phyloP scores from a whole-genome alignment of 53 echinoderm and acorn worm species.

The Astropecten irregularis region DNA sequence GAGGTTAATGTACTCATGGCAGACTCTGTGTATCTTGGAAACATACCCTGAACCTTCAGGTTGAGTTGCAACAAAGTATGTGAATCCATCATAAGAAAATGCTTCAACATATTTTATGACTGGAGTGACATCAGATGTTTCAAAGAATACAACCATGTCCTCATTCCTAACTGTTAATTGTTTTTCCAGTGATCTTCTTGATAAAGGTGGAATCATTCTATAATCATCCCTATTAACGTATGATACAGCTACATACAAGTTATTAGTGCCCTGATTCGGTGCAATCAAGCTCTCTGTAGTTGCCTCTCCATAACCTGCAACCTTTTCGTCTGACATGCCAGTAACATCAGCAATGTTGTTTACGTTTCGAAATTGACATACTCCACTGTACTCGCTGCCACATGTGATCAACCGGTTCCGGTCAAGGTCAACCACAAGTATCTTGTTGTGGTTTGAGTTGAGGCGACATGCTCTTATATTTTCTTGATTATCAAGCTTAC shows the following conservation, averaged over 20 bases:
- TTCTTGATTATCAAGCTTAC: neutral
- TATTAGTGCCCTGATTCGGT: neutral
- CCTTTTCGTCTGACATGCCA: neutral
- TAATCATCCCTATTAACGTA: too few relatives aligned
- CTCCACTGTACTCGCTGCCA: slow-evolving; percentile 17
- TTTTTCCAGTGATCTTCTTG: neutral
- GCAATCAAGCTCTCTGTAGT: neutral
- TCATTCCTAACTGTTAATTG: too few relatives aligned
- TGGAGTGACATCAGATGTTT: too few relatives aligned
- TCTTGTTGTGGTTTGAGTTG: slow-evolving; percentile 56
- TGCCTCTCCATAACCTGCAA: neutral
- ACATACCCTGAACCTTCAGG: neutral
- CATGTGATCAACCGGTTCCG: slow-evolving; percentile 44
- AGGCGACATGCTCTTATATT: neutral
- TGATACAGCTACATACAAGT: neutral
- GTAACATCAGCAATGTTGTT: neutral
- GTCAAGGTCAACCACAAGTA: slow-evolving; percentile 37
- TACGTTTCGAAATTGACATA: neutral
- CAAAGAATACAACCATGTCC: too few relatives aligned
- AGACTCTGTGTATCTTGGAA: slow-evolving; percentile 50
- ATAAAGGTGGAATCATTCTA: too few relatives aligned
- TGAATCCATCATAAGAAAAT: neutral
- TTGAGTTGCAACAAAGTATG: slow-evolving; percentile 45
- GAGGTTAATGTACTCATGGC: slow-evolving; percentile 8
- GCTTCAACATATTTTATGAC: neutral